Percentiles rank a stretch among this genome's conserved stretches.
Conservation (phyloP, 2,113 vertebrate species). For the Hippolais icterina region DNA sequence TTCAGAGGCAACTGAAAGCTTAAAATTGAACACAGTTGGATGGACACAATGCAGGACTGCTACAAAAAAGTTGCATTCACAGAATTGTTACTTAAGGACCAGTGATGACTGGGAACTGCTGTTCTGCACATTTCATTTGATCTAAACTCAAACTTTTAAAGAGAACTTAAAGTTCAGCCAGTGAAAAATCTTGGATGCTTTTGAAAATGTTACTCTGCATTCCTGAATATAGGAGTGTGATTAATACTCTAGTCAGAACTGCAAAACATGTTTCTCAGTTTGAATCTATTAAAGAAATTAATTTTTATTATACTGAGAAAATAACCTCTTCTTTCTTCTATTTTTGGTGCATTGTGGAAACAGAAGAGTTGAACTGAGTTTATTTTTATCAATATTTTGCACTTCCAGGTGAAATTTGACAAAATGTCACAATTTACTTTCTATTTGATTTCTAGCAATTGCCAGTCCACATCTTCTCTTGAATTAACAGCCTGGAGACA, state of each 20-base stretch:
- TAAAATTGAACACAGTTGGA: background rate
- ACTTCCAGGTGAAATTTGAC: constrained; percentile 27
- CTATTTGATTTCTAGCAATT: constrained; percentile 30
- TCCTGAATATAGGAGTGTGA: background rate
- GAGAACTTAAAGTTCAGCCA: background rate
- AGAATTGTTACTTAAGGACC: background rate
- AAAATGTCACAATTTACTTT: constrained; percentile 34
- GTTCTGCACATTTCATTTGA: background rate
- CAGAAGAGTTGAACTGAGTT: background rate
- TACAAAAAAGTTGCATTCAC: background rate
- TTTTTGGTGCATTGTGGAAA: background rate
- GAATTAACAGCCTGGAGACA: constrained; percentile 15
- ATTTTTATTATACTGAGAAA: background rate
- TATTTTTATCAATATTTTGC: constrained; percentile 12
- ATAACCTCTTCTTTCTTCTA: background rate
- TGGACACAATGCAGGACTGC: background rate
- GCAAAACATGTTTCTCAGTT: background rate
- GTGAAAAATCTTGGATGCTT: background rate
- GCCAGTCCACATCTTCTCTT: background rate
- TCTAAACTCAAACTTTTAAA: background rate
- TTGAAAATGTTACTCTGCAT: background rate
- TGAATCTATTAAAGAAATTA: background rate
- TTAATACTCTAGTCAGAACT: background rate
- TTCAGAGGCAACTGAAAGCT: background rate
- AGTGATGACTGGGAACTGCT: background rate